These are phyloP conservation scores for Eulemur macaco DNA, from an alignment of 2,113 vertebrate species.

Conservation along the genomic window DNA sequence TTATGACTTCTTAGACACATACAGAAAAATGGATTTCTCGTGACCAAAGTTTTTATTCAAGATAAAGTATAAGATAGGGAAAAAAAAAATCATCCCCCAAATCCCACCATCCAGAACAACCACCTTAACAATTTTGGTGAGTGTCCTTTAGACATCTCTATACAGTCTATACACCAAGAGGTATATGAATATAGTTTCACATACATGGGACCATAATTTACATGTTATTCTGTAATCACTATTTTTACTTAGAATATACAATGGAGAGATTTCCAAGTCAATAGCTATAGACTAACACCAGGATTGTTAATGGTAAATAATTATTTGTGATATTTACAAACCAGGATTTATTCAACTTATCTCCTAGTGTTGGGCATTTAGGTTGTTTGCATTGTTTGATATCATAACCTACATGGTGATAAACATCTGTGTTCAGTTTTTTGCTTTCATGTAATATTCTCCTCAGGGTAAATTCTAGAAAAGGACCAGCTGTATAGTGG, in stretches of 20 bases:
- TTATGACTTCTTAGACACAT: neutral
- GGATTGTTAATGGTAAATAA: neutral
- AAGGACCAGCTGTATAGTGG: neutral
- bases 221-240: neutral
- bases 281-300: neutral
- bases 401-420: neutral
- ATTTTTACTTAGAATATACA: neutral
- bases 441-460: neutral
- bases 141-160: neutral
- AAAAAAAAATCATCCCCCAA: neutral
- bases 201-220: neutral
- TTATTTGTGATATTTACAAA: neutral
- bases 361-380: neutral
- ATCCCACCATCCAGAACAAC: neutral
- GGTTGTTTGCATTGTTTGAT: neutral
- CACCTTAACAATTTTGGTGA: neutral
- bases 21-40: neutral
- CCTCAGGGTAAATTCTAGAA: neutral
- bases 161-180: neutral
- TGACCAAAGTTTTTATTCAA: neutral
- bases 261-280: neutral
- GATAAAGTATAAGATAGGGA: neutral
- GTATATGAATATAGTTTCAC: neutral
- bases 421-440: neutral
- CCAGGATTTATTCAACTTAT: neutral